A percentile compares a stretch with the other conserved stretches of the same genome.
Conservation (phyloP, 2,797 vertebrate genomes). For the Pteronotus mesoamericanus region DNA sequence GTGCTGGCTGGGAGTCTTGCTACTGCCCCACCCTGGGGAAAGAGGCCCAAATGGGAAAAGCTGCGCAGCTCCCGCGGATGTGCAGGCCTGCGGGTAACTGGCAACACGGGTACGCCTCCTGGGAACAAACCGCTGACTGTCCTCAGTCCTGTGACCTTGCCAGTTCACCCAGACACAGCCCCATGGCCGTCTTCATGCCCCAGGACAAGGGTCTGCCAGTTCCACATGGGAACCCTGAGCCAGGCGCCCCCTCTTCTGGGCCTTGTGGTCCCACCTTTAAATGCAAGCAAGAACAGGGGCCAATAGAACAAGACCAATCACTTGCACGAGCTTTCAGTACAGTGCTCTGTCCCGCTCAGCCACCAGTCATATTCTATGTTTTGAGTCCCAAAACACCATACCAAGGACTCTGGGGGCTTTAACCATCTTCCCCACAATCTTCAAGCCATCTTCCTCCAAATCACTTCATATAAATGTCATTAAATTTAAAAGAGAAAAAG, state of each 20-base stretch:
- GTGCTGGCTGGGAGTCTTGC: neutral
- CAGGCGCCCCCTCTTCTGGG: neutral
- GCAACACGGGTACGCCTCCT: neutral
- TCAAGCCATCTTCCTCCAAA: neutral
- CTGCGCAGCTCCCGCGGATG: neutral
- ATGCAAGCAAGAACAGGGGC: neutral
- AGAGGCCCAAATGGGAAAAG: neutral
- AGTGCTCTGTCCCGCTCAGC: neutral
- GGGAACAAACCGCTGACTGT: neutral
- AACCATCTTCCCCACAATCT: neutral
- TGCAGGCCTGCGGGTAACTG: too few relatives aligned
- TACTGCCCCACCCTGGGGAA: too few relatives aligned
- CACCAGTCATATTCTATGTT: neutral
- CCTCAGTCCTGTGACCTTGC: neutral
- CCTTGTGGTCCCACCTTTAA: neutral
- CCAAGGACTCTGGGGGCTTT: neutral
- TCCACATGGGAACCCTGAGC: neutral
- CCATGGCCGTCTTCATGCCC: neutral
- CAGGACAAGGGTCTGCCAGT: neutral
- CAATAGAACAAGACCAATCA: neutral
- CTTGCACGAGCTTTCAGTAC: neutral
- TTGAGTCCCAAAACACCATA: neutral
- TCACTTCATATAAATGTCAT: constrained; percentile 14
- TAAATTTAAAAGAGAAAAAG: neutral
- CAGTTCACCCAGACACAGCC: rapidly evolving